A percentile compares a stretch with the other conserved stretches of the same genome.
phyloP scores from a whole-genome alignment of 2,113 vertebrate genomes.

The Lucifuga dentata region DNA sequence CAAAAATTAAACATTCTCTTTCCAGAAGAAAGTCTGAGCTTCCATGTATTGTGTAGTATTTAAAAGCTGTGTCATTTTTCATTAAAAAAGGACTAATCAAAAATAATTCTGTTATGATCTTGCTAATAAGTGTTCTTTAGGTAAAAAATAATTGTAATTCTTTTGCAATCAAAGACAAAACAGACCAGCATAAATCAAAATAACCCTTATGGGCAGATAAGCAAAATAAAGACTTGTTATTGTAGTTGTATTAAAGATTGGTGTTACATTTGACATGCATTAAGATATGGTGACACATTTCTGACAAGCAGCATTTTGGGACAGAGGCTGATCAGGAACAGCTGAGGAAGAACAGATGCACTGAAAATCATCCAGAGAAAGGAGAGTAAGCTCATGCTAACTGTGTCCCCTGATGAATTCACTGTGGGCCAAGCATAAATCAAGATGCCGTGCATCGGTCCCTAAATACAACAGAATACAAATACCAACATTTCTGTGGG shows the following conservation, averaged over 20 bases:
- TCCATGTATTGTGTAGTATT: constrained; percentile 85
- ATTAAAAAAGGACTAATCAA: constrained; percentile 70
- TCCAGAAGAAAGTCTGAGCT: constrained; percentile 84
- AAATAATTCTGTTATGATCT: constrained; percentile 75
- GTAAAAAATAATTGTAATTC: constrained; percentile 80
- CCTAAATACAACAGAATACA: rapidly evolving
- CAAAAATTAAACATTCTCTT: constrained; percentile 92
- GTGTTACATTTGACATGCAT: constrained; percentile 75
- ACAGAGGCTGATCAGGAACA: constrained; percentile 63
- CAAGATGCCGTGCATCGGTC: not conserved
- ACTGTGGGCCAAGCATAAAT: constrained; percentile 27
- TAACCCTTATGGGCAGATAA: constrained; percentile 68
- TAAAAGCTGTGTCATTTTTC: constrained; percentile 82
- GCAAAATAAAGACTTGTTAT: constrained; percentile 68
- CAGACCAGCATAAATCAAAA: constrained; percentile 61
- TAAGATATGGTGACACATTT: constrained; percentile 79
- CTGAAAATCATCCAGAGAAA: constrained; percentile 13
- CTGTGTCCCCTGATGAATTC: constrained; percentile 25
- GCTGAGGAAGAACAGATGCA: constrained; percentile 27
- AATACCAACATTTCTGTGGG: rapidly evolving
- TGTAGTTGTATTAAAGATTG: constrained; percentile 63
- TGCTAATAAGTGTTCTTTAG: constrained; percentile 73
- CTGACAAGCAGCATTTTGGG: constrained; percentile 80
- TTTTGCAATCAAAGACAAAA: constrained; percentile 70
- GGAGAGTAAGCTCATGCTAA: constrained; percentile 44